Evolutionary conservation across 1,140 invertebrate genomes (phyloP).

Genomic region (Pteromalus puparum): DNA sequence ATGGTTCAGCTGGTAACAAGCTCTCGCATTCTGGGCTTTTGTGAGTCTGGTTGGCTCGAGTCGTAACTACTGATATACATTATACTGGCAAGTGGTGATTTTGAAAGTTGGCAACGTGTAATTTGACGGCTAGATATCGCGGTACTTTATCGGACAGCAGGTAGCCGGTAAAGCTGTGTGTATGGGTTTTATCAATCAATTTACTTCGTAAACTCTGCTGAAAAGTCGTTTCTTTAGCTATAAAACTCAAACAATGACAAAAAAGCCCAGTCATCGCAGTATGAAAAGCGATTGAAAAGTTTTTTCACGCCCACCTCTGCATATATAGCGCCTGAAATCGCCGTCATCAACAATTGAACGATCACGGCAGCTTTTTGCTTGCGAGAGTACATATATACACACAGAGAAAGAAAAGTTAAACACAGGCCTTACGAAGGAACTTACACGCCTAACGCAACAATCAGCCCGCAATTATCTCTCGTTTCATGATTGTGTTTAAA

Average conservation of each 20-base stretch:
- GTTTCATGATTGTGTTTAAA: conserved; percentile 44
- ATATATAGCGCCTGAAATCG: neutral
- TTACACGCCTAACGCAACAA: conserved; percentile 23
- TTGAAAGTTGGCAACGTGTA: neutral
- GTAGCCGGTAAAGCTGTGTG: too few species aligned
- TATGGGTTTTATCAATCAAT: neutral
- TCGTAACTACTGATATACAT: neutral
- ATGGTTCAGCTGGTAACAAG: too few species aligned
- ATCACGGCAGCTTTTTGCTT: conserved; percentile 9
- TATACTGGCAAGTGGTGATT: neutral
- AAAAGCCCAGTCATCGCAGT: neutral
- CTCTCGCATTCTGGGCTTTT: too few species aligned
- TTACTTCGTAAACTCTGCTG: neutral
- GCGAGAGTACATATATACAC: too few species aligned
- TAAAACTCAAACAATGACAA: too few species aligned
- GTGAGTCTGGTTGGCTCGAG: neutral
- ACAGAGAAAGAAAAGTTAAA: conserved; percentile 11
- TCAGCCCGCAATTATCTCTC: conserved; percentile 29
- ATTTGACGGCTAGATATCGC: neutral
- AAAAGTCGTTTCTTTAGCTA: too few species aligned
- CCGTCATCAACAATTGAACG: conserved; percentile 13
- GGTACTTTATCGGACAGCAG: too few species aligned
- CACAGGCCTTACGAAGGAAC: conserved; percentile 6
- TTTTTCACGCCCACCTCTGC: neutral
- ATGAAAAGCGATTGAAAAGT: neutral